Percentiles rank a stretch among this genome's conserved stretches.
Conservation (phyloP, 2,113 vertebrate species). For the Tapirus terrestris region DNA sequence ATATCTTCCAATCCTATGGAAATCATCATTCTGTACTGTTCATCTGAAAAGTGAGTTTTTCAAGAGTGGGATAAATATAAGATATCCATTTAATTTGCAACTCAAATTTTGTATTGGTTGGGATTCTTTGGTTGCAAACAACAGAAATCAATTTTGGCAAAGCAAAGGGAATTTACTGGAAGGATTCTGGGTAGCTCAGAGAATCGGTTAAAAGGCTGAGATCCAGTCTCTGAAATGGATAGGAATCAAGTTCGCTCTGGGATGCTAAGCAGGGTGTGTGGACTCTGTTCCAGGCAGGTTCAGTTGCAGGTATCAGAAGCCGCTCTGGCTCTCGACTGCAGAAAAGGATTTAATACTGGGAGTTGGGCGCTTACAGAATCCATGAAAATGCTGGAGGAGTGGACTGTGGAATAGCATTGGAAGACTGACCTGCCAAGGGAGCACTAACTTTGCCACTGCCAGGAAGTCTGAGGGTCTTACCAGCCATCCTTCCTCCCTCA, state of each 20-base stretch:
- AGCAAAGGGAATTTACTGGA: not conserved
- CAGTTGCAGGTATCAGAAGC: not conserved
- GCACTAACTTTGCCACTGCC: not conserved
- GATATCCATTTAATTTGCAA: not conserved
- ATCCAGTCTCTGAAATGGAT: not conserved
- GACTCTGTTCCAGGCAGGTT: not conserved
- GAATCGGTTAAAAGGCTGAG: not conserved
- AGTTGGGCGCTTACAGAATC: not conserved
- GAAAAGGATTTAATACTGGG: not conserved
- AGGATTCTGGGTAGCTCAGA: not conserved
- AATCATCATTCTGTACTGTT: not conserved
- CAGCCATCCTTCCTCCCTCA: rapidly evolving
- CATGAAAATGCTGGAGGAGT: not conserved
- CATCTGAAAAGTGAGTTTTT: not conserved
- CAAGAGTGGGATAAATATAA: not conserved
- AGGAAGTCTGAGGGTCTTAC: rapidly evolving
- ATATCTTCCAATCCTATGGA: not conserved
- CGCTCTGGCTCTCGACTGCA: not conserved
- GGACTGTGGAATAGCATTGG: not conserved
- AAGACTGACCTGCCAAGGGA: not conserved
- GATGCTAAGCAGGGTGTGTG: not conserved
- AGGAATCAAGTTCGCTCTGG: too few relatives aligned
- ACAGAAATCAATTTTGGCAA: not conserved
- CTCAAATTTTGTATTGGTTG: not conserved
- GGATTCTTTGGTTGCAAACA: not conserved